Evolutionary conservation across 1,140 invertebrate species (phyloP).

Genomic region (Eubasilissa regina): DNA sequence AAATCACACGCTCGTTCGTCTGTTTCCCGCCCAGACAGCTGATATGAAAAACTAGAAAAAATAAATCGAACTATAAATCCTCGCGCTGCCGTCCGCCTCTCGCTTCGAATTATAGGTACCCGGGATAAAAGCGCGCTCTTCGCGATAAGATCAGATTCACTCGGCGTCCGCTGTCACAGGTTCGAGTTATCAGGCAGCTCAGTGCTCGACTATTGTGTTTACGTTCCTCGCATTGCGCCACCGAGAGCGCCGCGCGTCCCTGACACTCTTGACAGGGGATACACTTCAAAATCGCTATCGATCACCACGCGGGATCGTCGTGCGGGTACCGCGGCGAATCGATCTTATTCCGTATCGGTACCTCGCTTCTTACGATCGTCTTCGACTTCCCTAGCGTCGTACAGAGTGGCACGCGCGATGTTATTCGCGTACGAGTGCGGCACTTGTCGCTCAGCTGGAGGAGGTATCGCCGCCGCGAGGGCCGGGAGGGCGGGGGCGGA

Average conservation of each 20-base stretch:
- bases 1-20: neutral
- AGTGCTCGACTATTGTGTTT: neutral
- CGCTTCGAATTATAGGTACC: slow-evolving; percentile 51
- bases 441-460: slow-evolving; percentile 56
- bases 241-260: too few species aligned
- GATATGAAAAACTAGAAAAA: slow-evolving; percentile 26
- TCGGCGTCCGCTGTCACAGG: slow-evolving; percentile 29
- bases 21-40: slow-evolving; percentile 33
- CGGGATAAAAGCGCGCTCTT: neutral
- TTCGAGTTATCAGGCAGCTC: neutral
- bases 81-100: slow-evolving; percentile 27
- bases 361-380: slow-evolving; percentile 59
- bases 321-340: neutral
- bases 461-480: slow-evolving; percentile 24
- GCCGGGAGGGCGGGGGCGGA: neutral
- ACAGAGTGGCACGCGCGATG: slow-evolving; percentile 52
- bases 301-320: too few species aligned
- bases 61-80: slow-evolving; percentile 36
- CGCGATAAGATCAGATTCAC: slow-evolving; percentile 25
- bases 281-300: too few species aligned
- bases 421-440: slow-evolving; percentile 60
- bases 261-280: too few species aligned
- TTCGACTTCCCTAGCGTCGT: slow-evolving; percentile 58
- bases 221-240: too few species aligned
- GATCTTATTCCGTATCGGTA: neutral